Percentiles rank a stretch among this genome's conserved stretches.
These are phyloP conservation scores for Sphaeridia pumilis DNA, from an alignment of 2,888 invertebrate genomes.

Conservation along the genomic window DNA sequence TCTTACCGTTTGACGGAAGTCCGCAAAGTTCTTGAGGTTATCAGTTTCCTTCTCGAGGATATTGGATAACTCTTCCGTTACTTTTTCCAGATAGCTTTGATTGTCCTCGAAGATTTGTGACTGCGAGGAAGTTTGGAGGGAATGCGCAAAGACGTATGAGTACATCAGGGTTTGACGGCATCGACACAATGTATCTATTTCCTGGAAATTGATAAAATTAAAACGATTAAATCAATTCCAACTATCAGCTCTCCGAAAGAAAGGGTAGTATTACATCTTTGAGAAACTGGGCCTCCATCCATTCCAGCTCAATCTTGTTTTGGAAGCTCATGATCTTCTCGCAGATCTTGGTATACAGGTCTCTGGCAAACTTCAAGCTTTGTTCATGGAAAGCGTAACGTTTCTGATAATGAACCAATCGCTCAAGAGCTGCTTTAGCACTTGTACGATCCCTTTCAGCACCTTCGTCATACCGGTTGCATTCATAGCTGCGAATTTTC, in stretches of 20 bases:
- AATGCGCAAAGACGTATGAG: constrained; percentile 52
- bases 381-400: constrained; percentile 37
- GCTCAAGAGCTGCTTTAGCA: constrained; percentile 43
- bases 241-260: no score
- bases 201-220: no score
- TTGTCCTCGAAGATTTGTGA: constrained; percentile 50
- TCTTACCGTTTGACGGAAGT: background rate
- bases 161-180: constrained; percentile 50
- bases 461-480: constrained; percentile 48
- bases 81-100: constrained; percentile 47
- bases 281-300: constrained; percentile 52
- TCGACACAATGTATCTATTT: constrained; percentile 45
- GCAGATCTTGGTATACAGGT: constrained; percentile 49
- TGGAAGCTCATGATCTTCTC: constrained; percentile 51
- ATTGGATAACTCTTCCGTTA: constrained; percentile 48
- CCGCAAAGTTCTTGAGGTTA: constrained; percentile 39
- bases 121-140: constrained; percentile 45
- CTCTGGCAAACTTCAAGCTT: constrained; percentile 40
- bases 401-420: constrained; percentile 50
- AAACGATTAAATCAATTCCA: no score
- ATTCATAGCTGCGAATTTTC: constrained; percentile 43
- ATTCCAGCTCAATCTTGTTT: constrained; percentile 45
- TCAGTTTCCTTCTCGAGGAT: constrained; percentile 49
- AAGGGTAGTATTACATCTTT: constrained; percentile 39
- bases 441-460: constrained; percentile 46